Conservation (phyloP, 2,888 invertebrate species). For the Ellobium chinense region DNA sequence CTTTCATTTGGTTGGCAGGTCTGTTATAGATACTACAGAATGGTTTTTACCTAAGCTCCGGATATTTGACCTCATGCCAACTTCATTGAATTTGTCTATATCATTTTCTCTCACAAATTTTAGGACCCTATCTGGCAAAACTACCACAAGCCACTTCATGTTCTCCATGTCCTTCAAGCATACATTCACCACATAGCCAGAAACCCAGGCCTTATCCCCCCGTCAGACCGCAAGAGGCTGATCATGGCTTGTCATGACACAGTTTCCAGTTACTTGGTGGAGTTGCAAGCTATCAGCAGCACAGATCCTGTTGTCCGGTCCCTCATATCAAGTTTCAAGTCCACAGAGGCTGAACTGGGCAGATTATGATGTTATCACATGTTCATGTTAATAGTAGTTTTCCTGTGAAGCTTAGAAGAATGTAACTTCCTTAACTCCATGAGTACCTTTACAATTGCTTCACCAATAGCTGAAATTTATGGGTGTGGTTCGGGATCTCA, state of each 20-base stretch:
- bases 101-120: no score
- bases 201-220: constrained; percentile 81
- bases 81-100: no score
- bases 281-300: constrained; percentile 83
- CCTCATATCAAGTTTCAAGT: constrained; percentile 83
- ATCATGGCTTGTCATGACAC: constrained; percentile 87
- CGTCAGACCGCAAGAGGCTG: constrained; percentile 80
- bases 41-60: no score
- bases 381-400: not conserved
- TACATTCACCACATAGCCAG: constrained; percentile 86
- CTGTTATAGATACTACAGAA: no score
- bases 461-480: no score
- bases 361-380: constrained; percentile 47
- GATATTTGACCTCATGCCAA: no score
- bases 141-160: constrained; percentile 91
- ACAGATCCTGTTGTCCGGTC: constrained; percentile 84
- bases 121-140: constrained; percentile 92
- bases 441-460: no score
- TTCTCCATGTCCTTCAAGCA: constrained; percentile 87
- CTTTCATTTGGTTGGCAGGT: no score
- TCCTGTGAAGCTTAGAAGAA: no score
- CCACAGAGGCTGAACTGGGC: constrained; percentile 82
- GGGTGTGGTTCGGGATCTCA: no score
- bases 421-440: no score
- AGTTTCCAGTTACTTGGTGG: constrained; percentile 87